Evolutionary conservation across 53 echinoderm and acorn worm species (phyloP).

Genomic region (Antedon mediterranea): DNA sequence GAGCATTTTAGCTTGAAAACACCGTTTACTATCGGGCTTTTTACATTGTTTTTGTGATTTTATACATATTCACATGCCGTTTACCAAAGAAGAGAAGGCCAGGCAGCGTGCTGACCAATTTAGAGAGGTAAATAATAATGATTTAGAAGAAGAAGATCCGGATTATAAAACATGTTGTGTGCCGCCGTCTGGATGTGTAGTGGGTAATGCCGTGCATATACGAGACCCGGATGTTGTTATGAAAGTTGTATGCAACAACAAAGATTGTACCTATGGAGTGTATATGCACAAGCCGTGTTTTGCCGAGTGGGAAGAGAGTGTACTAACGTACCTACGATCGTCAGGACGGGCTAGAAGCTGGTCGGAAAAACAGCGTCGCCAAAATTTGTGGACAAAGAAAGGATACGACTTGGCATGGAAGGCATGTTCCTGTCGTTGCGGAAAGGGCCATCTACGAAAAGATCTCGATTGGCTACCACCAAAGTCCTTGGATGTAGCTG

Average conservation of each 20-base stretch:
- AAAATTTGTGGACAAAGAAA: constrained; percentile 98
- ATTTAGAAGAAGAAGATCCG: constrained; percentile 30
- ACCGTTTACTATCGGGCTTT: neutral
- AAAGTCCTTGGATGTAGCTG: constrained; percentile 33
- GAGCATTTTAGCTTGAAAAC: neutral
- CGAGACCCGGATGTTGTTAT: constrained; percentile 76
- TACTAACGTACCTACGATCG: constrained; percentile 79
- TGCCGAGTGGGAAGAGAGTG: constrained; percentile 81
- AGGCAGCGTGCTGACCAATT: constrained; percentile 72
- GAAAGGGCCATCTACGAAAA: constrained; percentile 91
- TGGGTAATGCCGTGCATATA: constrained; percentile 48
- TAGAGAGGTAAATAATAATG: constrained; percentile 46
- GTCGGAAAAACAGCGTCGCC: constrained; percentile 97
- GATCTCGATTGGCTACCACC: constrained; percentile 98
- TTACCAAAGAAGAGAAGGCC: constrained; percentile 69
- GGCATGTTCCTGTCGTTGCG: constrained; percentile 90
- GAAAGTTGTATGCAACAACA: constrained; percentile 94
- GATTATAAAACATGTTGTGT: constrained; percentile 56
- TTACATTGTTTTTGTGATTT: neutral
- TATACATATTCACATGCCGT: constrained; percentile 51
- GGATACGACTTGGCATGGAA: constrained; percentile 99
- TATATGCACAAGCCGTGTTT: constrained; percentile 95
- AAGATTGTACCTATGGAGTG: constrained; percentile 56
- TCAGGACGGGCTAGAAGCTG: constrained; percentile 92
- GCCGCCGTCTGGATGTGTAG: constrained; percentile 71